phyloP scores from a whole-genome alignment of 2,113 vertebrate genomes.

The Uria aalge region DNA sequence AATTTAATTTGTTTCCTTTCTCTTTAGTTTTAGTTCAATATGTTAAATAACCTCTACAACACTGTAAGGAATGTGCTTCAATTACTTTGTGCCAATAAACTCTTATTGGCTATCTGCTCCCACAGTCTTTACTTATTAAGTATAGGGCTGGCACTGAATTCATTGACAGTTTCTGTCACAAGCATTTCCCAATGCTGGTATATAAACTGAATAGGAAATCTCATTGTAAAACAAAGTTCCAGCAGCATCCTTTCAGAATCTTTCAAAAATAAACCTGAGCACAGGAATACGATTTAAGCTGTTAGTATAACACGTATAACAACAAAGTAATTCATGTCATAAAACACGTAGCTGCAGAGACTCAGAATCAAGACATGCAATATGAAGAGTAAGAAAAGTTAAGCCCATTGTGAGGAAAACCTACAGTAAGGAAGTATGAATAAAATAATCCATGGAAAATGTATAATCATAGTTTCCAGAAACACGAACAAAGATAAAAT shows the following conservation, averaged over 20 bases:
- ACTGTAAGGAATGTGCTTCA: neutral
- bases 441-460: conserved; percentile 22
- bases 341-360: neutral
- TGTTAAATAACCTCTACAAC: neutral
- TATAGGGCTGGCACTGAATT: neutral
- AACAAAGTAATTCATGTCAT: neutral
- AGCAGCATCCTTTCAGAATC: neutral
- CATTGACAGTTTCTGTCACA: neutral
- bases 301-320: neutral
- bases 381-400: neutral
- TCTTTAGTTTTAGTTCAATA: neutral
- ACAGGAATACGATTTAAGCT: neutral
- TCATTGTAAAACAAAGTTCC: neutral
- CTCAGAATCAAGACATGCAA: neutral
- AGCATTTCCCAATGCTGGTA: neutral
- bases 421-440: neutral
- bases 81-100: neutral
- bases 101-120: neutral
- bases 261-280: neutral
- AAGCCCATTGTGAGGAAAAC: neutral
- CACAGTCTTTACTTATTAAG: neutral
- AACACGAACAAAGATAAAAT: neutral
- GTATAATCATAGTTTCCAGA: neutral
- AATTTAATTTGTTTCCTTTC: neutral
- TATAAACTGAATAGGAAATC: neutral